Percentiles rank a stretch among this genome's conserved stretches.
Evolutionary conservation across 2,113 vertebrate genomes (phyloP).

Genomic region (Takifugu flavidus): DNA sequence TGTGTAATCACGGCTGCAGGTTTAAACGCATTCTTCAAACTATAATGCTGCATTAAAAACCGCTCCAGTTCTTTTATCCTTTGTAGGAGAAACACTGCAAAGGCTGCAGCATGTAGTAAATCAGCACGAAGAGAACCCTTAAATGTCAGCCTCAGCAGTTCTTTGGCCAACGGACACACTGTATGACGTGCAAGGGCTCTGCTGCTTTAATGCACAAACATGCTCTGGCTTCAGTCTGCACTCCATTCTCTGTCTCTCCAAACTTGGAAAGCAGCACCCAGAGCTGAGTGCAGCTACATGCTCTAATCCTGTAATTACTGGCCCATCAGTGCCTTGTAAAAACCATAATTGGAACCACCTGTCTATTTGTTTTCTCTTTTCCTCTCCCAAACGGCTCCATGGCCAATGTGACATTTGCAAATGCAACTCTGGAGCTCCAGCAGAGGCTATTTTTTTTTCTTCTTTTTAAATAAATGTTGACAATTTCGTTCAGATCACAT

Average conservation of each 20-base stretch:
- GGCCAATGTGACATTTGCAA: conserved; percentile 67
- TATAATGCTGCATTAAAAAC: too few relatives aligned
- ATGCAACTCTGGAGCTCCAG: conserved; percentile 56
- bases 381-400: conserved; percentile 53
- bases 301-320: conserved; percentile 77
- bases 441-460: conserved; percentile 21
- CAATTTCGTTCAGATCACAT: conserved; percentile 43
- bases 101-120: conserved; percentile 2
- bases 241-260: conserved; percentile 51
- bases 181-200: conserved; percentile 35
- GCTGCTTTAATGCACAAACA: conserved; percentile 63
- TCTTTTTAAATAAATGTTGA: conserved; percentile 21
- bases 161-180: conserved; percentile 45
- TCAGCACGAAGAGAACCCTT: conserved; percentile 5
- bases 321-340: conserved; percentile 73
- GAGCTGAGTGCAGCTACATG: conserved; percentile 70
- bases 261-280: conserved; percentile 59
- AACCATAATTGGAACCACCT: conserved; percentile 76
- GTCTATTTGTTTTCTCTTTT: conserved; percentile 70
- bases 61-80: too few relatives aligned
- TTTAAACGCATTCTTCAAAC: too few relatives aligned
- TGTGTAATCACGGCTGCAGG: too few relatives aligned
- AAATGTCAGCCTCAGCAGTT: conserved; percentile 48
- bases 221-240: conserved; percentile 40
- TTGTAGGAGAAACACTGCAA: not conserved